Percentiles rank a stretch among this genome's conserved stretches.
Evolutionary conservation across 2,888 invertebrate genomes (phyloP).

Genomic region (Oscheius sp.): DNA sequence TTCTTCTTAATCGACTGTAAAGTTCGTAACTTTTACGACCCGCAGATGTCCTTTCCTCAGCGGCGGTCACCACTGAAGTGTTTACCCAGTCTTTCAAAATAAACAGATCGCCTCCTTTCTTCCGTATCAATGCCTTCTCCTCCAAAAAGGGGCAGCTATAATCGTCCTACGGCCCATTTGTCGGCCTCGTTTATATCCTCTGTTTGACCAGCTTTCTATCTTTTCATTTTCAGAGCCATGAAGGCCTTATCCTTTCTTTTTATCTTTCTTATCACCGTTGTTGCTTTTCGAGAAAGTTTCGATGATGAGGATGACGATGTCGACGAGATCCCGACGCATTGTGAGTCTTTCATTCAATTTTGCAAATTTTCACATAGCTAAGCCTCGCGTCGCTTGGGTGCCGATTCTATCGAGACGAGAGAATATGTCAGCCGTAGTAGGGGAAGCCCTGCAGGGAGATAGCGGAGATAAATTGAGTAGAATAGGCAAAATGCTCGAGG

Average conservation of each 20-base stretch:
- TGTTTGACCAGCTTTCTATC: no score
- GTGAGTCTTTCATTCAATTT: neutral
- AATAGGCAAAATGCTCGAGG: conserved; percentile 19
- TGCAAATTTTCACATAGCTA: neutral
- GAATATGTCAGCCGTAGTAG: conserved; percentile 1
- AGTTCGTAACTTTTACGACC: no score
- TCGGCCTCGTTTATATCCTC: no score
- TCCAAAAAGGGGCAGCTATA: no score
- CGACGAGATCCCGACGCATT: neutral
- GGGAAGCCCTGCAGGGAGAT: conserved; percentile 1
- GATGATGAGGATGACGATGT: conserved; percentile 14
- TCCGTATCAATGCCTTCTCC: no score
- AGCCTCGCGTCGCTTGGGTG: conserved; percentile 16
- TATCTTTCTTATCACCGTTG: neutral
- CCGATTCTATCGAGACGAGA: conserved; percentile 2
- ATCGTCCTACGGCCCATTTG: no score
- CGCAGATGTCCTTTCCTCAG: no score
- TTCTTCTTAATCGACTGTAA: no score
- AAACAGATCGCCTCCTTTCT: no score
- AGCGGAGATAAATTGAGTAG: neutral
- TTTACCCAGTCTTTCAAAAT: no score
- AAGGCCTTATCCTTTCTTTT: neutral
- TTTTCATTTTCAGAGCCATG: no score
- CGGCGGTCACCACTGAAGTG: no score
- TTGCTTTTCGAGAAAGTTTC: conserved; percentile 1